Base-by-base conservation (phyloP, 2,797 vertebrate genomes). In the Zenarchopterus dispar region DNA sequence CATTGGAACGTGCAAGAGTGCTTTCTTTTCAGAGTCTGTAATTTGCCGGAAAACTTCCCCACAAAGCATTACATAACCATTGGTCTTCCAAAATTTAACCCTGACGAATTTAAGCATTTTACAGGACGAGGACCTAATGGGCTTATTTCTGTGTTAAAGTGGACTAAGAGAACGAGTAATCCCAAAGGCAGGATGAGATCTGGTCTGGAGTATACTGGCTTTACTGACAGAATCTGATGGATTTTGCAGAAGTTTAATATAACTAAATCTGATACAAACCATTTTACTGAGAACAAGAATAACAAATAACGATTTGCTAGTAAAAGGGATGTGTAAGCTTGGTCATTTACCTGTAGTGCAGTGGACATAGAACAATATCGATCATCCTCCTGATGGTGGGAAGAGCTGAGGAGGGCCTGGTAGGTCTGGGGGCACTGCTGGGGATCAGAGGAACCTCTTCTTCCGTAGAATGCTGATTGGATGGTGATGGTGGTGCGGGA, bases 401-500 rank as follows among this genome's bases (percentile, higher is more conserved):
- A 91, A 24, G 91, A 86, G 50, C 88, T 90, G 11, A 89, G 73
- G 17, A 87, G 91, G 52, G 89, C 84, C 74, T 92, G 91, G 56
- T 93, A 93, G 66, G 84, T 90, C 44, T 93, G 88, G 42, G 93
- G 93, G 62, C 96, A 97, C 80, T 93, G 92, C 33, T 92, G 90
- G 36, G 90, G 90, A 62, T 88, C 85, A 24, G 93, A 90, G 33
- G 91, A 85, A 43, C 93, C 85, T 84, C 77, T 92, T 42, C 93
- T 90, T 51, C 96, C 95, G 0, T 97, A 97, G 88, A 96, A 96
- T 22, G 96, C 95, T 0, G 95, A 95, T 53, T 96, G 96, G 81
- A 96, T 86, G 33, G 95, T 95, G 91, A 97, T 95, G 83, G 95
- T 95, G 56, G 96, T 95, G 82, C 93, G 94, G 49, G 95, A 93